Base-by-base conservation (phyloP, 2,113 vertebrate genomes). In the Pseudolaguvia tuberculata region DNA sequence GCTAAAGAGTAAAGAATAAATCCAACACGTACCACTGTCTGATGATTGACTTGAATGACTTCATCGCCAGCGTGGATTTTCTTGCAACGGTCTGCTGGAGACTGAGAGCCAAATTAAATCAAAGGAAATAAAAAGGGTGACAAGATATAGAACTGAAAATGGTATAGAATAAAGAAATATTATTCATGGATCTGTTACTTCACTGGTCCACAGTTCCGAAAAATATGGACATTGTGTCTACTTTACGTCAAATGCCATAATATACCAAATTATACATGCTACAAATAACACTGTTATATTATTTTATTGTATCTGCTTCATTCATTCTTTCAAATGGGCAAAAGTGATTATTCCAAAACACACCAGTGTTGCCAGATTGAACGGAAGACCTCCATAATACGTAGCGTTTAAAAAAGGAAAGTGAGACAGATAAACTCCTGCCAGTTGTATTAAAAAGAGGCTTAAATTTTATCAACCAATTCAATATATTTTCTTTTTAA, bases 61-160 rank as follows among this genome's bases (percentile, higher is more conserved):
- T 92, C 91, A 84, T 92, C 90, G 59, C 91, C 91, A 42, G 91
- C 91, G 27, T 92, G 91, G 82, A 92, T 92, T 81, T 92, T 92
- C 86, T 92, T 92, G 81, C 91, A 92, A 77, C 91, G 90, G 80
- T 92, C 91, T 57, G 91, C 91, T 57, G 89, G 83, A 4, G 91
- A 92, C 91, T 92, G 70, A n/a, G 56, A 51, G 42, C 75, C 27
- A 76, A 50, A 62, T 29, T 68, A 42, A 77, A 0, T 74, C 14
- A 12, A 31, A 25, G 55, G 39, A 65, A n/a, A 45, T 17, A 35
- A 45, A 72, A 47, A 79, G 14, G 69, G 51, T 21, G 27, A 51
- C 25, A 6, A 1, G 18, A 47, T 17, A 48, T 23, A 48, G 8
- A 5, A 42, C 9, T 6, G 4, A 42, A 66, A 50, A 13, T 29